A percentile compares a stretch with the other conserved stretches of the same genome.
These are phyloP conservation scores for Phocides pigmalion DNA, from an alignment of 1,140 invertebrate species.

Conservation along the genomic window DNA sequence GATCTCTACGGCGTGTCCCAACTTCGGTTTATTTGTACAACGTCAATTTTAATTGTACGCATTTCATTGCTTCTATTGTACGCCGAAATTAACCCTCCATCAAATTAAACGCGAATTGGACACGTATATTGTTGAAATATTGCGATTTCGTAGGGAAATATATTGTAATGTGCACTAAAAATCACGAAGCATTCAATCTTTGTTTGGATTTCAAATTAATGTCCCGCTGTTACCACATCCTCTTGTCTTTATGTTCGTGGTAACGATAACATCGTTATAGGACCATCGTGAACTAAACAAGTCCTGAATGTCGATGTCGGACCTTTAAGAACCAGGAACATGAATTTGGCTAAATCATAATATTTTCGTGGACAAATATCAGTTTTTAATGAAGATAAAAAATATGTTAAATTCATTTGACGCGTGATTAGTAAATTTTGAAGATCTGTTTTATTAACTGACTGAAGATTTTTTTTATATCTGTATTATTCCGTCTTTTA, in stretches of 20 bases:
- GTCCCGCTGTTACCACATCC: conserved; percentile 11
- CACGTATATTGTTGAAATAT: conserved; percentile 10
- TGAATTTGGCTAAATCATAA: too few species aligned
- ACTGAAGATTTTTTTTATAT: too few species aligned
- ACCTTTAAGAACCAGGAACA: too few species aligned
- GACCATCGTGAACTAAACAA: too few species aligned
- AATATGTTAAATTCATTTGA: too few species aligned
- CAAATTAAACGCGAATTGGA: conserved; percentile 7
- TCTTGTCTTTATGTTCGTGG: too few species aligned
- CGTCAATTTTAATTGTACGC: conserved; percentile 30
- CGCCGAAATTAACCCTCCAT: background rate
- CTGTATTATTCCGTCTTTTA: too few species aligned
- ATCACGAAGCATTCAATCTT: conserved; percentile 1
- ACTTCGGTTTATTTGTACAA: conserved; percentile 33
- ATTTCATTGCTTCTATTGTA: conserved; percentile 34
- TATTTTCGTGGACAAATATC: too few species aligned
- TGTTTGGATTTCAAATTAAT: conserved; percentile 24
- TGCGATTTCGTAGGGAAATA: background rate
- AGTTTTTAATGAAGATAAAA: too few species aligned
- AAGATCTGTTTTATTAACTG: too few species aligned
- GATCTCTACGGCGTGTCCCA: conserved; percentile 43
- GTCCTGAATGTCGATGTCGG: too few species aligned
- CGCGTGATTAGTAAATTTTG: too few species aligned
- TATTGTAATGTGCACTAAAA: background rate
- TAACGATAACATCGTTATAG: background rate